Base-by-base conservation (phyloP, 2,888 invertebrate genomes). In the Notocelia uddmanniana region DNA sequence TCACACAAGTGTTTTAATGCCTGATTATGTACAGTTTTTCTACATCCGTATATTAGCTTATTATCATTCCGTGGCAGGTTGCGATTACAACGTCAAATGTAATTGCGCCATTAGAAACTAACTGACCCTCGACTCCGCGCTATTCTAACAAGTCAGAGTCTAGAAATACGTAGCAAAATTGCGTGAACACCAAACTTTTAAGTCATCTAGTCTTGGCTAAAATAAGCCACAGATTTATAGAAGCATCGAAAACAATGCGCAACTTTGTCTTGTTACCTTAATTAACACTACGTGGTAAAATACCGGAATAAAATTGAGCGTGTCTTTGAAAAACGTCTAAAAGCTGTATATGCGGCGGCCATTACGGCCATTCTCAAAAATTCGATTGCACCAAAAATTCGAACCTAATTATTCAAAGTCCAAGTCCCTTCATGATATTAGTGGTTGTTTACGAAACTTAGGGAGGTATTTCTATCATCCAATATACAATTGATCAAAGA, bases 381-480 rank as follows among this genome's bases (percentile, higher is more conserved):
- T 57, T 55, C 41, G 48, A 52, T 70, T 70, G 70, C 70, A 70
- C 70, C 70, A 54, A 69, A 50, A 64, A 37, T 58, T 58, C 26
- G 50, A 37, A 23, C 37, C 10, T 23, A n/a, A 34, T 13, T 23
- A 37, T 23, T 52, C 37, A 37, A 37, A 64, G 50, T 37, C 64
- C 52, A 54, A 64, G 60, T 59, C 11, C 45, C n/a, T 31, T 31
- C 31, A 31, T 5, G 8, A 31, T 9, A 31, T 31, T 31, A 31
- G 8, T 31, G 5, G 5, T 5, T 31, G 8, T 5, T 31, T 31
- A 31, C 31, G 31, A 31, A 31, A 31, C 31, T 31, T n/a, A n/a
- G n/a, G n/a, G n/a, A n/a, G n/a, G n/a, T n/a, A n/a, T n/a, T n/a
- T n/a, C n/a, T n/a, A n/a, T n/a, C n/a, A n/a, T n/a, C n/a, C n/a